phyloP scores from a whole-genome alignment of 2,888 invertebrate genomes.

The Drosophila macrospina region DNA sequence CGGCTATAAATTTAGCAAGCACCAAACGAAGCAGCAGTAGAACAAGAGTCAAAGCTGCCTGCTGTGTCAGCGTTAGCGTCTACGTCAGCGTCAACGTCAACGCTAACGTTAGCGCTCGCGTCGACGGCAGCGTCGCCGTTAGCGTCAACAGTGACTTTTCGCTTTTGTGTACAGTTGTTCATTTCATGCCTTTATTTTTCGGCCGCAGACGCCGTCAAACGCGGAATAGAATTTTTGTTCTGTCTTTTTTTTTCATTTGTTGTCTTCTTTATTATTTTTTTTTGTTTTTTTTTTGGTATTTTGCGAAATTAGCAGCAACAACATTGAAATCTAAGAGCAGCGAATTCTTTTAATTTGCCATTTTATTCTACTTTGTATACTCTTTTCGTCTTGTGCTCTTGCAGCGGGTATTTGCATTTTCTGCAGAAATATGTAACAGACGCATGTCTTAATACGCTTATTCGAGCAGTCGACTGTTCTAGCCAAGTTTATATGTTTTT shows the following conservation, averaged over 20 bases:
- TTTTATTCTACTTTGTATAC: constrained; percentile 39
- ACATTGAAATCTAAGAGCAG: constrained; percentile 30
- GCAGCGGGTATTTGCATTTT: no score
- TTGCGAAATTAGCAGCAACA: constrained; percentile 58
- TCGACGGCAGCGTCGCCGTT: constrained; percentile 3
- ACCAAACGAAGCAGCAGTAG: constrained; percentile 32
- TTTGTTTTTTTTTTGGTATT: constrained; percentile 40
- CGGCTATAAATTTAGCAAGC: constrained; percentile 63
- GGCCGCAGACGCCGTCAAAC: constrained; percentile 31
- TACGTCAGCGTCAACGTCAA: not conserved
- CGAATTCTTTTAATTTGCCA: constrained; percentile 58
- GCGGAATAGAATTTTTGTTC: constrained; percentile 58
- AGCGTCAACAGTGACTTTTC: constrained; percentile 53
- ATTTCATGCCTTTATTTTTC: constrained; percentile 52
- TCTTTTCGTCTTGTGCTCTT: not conserved
- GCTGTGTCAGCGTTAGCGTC: constrained; percentile 19
- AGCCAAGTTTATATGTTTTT: no score
- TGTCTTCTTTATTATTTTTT: constrained; percentile 36
- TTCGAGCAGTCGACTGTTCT: no score
- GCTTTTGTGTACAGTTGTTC: constrained; percentile 72
- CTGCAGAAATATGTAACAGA: no score
- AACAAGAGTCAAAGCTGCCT: constrained; percentile 41
- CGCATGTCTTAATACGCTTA: no score
- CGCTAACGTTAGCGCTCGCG: no score
- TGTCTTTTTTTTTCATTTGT: constrained; percentile 11